Evolutionary conservation across 2,113 vertebrate species (phyloP).

Genomic region (Cyprinodon brontotheroides): DNA sequence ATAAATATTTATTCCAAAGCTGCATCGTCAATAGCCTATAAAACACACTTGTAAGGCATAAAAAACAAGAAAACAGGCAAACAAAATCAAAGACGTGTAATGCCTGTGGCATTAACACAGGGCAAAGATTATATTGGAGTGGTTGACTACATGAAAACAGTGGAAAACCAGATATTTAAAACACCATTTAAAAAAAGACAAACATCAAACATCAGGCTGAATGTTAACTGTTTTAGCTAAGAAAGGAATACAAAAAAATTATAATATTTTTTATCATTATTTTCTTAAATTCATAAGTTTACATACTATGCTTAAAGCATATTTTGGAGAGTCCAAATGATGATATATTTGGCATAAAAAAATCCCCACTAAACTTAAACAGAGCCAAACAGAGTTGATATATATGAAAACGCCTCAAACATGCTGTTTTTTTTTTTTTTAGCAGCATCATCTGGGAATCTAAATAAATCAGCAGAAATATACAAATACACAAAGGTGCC

Average conservation of each 20-base stretch:
- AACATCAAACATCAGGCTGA: neutral
- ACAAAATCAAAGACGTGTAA: constrained; percentile 56
- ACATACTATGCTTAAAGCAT: no score
- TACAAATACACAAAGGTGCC: no score
- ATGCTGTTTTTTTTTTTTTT: neutral
- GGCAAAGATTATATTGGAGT: constrained; percentile 51
- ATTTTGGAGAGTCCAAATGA: no score
- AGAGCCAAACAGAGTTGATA: no score
- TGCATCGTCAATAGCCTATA: constrained; percentile 63
- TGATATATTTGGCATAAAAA: no score
- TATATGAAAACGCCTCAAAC: neutral
- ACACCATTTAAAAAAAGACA: neutral
- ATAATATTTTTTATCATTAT: neutral
- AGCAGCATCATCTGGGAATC: neutral
- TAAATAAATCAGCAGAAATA: neutral
- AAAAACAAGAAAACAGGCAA: constrained; percentile 59
- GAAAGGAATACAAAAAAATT: neutral
- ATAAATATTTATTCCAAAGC: constrained; percentile 70
- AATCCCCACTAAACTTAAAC: no score
- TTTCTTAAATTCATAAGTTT: neutral
- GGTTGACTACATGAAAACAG: constrained; percentile 31
- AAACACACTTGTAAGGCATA: constrained; percentile 62
- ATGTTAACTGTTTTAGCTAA: neutral
- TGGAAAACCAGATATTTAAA: neutral
- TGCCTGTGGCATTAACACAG: constrained; percentile 50